Base-by-base conservation (phyloP, 2,888 invertebrate genomes). In the Yponomeuta plumbellus region DNA sequence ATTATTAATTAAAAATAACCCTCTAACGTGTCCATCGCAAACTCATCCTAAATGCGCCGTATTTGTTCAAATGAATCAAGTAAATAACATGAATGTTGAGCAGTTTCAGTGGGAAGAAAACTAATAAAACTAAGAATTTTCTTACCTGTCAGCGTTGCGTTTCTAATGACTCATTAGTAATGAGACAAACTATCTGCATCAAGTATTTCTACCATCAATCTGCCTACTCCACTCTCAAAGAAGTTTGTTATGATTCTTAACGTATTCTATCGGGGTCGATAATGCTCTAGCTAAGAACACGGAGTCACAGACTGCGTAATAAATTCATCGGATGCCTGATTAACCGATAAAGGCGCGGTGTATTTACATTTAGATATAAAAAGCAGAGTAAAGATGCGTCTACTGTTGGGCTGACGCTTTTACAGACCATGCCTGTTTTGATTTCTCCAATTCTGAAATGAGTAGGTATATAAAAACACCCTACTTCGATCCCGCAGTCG, bases 301-400 rank as follows among this genome's bases (percentile, higher is more conserved):
- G 17, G 44, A 52, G 17, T 13, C 44, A 17, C 44, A 3, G 17
- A n/a, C 58, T 11, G 58, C 58, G n/a, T 44, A 70, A 70, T 70
- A 69, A 52, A 70, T 68, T 67, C 69, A 70, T 70, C 65, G 68
- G 67, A 69, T 70, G 66, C 61, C 65, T 70, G 67, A 70, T 61
- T 61, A 61, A 61, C 52, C 52, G 23, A 26, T 61, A 34, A 8
- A 26, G 34, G 26, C 34, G 23, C 13, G 23, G 26, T 39, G n/a
- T 64, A 44, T 64, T 64, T 64, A 64, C 63, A 44, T 40, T 64
- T 44, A 11, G 63, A 44, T 44, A 64, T 44, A 64, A 64, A 64
- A 64, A 40, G 40, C 44, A 10, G n/a, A 10, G 21, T 64, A 64
- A 64, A 64, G 44, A 39, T 40, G n/a, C 10, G 63, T 40, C 20